Base-by-base conservation (phyloP, 2,113 vertebrate genomes). In the Eonycteris spelaea region DNA sequence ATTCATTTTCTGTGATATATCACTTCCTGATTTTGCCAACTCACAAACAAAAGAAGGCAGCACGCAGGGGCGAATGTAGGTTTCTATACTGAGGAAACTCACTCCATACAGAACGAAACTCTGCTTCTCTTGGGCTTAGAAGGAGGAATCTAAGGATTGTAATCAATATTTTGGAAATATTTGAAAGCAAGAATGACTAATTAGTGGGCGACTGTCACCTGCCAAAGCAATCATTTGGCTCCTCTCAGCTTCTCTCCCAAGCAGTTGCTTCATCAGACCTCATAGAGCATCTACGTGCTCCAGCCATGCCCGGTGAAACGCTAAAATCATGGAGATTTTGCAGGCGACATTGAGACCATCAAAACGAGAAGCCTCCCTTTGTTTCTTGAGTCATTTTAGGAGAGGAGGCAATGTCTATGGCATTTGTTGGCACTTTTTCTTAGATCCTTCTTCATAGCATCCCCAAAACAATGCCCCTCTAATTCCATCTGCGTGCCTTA, bases 381-480 rank as follows among this genome's bases (percentile, higher is more conserved):
- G 19, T n/a, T 82, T 78, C 95, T 13, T 2, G 10, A 51, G 51
- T 51, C 59, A 35, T 61, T 94, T 79, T 43, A 65, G 51, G n/a
- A 30, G 38, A 68, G 4, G n/a, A 8, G 6, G 86, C 83, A 75
- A 93, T 40, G 21, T 51, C 21, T 35, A 5, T 9, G 22, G 6
- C 30, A 53, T 59, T 45, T 63, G 24, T 21, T 21, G 22, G 71
- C 10, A 30, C 59, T 28, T 73, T 95, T 40, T 61, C 48, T 83
- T 30, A 57, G 2, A 63, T 55, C 26, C 35, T 78, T 19, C 55
- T 59, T 80, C 38, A 51, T 12, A 86, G 74, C 43, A 87, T 95
- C 95, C 51, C 95, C 91, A 91, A 96, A 97, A 95, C 95, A 98
- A 97, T 85, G 70, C 73, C 68, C 83, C 74, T 96, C 90, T 97